Conservation (phyloP, 2,113 vertebrate genomes). For the Oenanthe oenanthe region DNA sequence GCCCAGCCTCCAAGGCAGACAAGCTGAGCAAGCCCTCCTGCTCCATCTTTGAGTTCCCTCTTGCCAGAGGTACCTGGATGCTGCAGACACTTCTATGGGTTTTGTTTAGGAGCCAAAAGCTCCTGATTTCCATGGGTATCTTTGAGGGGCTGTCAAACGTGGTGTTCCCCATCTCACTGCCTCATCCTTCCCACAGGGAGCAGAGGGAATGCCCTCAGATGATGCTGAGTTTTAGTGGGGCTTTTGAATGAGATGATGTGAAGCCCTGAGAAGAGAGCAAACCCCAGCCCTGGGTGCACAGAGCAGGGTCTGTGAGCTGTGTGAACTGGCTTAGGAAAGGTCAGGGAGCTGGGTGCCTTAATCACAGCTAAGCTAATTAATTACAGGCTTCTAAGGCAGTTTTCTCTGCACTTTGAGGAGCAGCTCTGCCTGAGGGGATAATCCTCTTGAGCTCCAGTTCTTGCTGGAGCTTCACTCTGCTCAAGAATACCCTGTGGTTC, state of each 20-base stretch:
- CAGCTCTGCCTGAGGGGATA: slow-evolving; percentile 6
- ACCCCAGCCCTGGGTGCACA: not conserved
- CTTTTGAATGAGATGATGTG: not conserved
- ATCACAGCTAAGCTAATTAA: slow-evolving; percentile 37
- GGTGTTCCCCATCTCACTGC: fast-evolving
- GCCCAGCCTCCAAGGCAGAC: not conserved
- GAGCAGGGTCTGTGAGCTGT: not conserved
- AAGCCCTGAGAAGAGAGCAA: not conserved
- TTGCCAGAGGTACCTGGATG: not conserved
- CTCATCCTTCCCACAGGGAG: not conserved
- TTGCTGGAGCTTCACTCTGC: not conserved
- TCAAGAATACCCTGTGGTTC: not conserved
- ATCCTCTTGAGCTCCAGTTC: not conserved
- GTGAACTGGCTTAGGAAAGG: not conserved
- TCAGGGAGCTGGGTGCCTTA: not conserved
- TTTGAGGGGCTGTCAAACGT: not conserved
- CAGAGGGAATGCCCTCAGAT: fast-evolving
- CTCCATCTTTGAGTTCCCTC: not conserved
- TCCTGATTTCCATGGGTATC: not conserved
- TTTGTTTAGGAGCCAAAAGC: not conserved
- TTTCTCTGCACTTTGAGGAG: not conserved
- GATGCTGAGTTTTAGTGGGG: no score
- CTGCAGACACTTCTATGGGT: not conserved
- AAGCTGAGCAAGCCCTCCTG: not conserved
- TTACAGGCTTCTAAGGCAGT: not conserved